Percentiles rank a stretch among this genome's conserved stretches.
phyloP scores from a whole-genome alignment of 2,888 invertebrate species.

The Nemurella pictetii region DNA sequence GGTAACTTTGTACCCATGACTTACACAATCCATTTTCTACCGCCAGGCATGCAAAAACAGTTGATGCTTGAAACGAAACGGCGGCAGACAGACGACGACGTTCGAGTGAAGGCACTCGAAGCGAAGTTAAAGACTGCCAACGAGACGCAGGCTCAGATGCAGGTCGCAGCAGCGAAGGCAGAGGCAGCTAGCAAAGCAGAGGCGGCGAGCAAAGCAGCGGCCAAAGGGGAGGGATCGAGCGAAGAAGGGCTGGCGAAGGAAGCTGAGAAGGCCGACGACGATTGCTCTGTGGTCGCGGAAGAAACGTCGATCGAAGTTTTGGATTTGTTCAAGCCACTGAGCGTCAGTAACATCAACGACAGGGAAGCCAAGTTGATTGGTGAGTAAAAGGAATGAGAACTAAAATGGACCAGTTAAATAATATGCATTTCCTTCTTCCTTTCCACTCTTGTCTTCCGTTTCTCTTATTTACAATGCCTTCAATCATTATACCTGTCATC shows the following conservation, averaged over 20 bases:
- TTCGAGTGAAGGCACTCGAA: neutral
- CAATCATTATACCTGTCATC: no score
- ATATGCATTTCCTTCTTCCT: no score
- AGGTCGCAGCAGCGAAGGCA: neutral
- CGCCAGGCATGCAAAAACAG: constrained; percentile 40
- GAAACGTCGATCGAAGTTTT: neutral
- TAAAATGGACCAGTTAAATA: no score
- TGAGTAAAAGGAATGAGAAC: constrained; percentile 40
- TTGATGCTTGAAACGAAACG: constrained; percentile 62
- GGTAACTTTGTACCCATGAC: no score
- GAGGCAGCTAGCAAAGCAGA: constrained; percentile 20
- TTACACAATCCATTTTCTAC: neutral
- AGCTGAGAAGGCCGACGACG: constrained; percentile 47
- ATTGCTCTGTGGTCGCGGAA: neutral
- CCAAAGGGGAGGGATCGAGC: constrained; percentile 44
- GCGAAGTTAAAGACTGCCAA: constrained; percentile 46
- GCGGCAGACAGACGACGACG: constrained; percentile 59
- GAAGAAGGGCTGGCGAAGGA: constrained; percentile 52
- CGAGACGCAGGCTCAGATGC: constrained; percentile 25
- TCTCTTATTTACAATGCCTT: no score
- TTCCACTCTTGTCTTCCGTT: no score
- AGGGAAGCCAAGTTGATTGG: constrained; percentile 79
- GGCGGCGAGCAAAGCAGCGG: constrained; percentile 31
- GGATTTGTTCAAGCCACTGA: constrained; percentile 40
- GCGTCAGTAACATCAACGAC: constrained; percentile 53